Conservation (phyloP, 2,797 vertebrate species). For the Falco biarmicus region DNA sequence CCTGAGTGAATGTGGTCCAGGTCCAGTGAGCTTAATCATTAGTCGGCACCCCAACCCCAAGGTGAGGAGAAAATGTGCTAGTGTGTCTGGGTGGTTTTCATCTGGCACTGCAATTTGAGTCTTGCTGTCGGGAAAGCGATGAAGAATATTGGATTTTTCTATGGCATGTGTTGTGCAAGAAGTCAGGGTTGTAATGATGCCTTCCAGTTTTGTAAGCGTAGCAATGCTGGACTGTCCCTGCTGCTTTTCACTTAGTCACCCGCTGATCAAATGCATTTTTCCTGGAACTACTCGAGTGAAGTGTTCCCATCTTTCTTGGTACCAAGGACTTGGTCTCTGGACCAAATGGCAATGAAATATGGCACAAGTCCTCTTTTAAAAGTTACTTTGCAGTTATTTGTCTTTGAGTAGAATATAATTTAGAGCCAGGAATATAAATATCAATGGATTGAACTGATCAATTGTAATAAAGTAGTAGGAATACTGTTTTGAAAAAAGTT, state of each 20-base stretch:
- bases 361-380: not conserved
- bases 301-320: not conserved
- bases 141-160: not conserved
- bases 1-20: conserved; percentile 93
- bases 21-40: conserved; percentile 92
- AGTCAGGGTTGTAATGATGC: not conserved
- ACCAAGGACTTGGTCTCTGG: not conserved
- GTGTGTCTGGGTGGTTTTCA: not conserved
- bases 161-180: not conserved
- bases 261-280: conserved; percentile 3
- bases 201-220: not conserved
- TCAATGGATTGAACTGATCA: conserved; percentile 36
- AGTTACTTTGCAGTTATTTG: not conserved
- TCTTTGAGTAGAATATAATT: not conserved
- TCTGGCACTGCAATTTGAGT: not conserved
- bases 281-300: conserved; percentile 11
- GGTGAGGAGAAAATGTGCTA: conserved; percentile 70
- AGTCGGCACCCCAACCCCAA: conserved; percentile 95
- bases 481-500: not conserved
- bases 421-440: not conserved
- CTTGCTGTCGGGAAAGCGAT: not conserved
- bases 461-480: not conserved
- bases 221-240: not conserved
- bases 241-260: conserved; percentile 25
- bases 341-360: not conserved